Conservation (phyloP, 2,888 invertebrate genomes). For the Spodoptera littoralis region DNA sequence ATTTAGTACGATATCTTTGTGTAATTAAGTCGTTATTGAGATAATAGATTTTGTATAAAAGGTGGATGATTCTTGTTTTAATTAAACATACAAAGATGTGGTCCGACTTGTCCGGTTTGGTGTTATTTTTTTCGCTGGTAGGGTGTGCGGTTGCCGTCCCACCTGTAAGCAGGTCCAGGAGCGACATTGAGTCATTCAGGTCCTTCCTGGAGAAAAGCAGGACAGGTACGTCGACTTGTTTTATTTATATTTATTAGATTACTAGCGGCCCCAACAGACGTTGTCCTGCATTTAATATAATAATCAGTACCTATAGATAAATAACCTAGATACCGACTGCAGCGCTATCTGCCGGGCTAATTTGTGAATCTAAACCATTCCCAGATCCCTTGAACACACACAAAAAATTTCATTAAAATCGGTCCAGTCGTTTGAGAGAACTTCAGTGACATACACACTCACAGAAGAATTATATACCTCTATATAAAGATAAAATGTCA, state of each 20-base stretch:
- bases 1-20: slow-evolving; percentile 17
- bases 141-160: slow-evolving; percentile 61
- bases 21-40: slow-evolving; percentile 25
- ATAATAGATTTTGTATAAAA: slow-evolving; percentile 36
- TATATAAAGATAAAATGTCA: too few relatives aligned
- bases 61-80: neutral
- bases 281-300: too few relatives aligned
- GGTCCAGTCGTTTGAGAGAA: too few relatives aligned
- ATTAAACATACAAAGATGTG: slow-evolving; percentile 53
- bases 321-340: too few relatives aligned
- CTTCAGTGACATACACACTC: too few relatives aligned
- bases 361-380: too few relatives aligned
- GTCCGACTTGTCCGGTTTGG: slow-evolving; percentile 41
- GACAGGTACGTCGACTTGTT: slow-evolving; percentile 57
- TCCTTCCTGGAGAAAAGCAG: slow-evolving; percentile 64
- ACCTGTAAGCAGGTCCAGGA: slow-evolving; percentile 58
- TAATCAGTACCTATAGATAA: too few relatives aligned
- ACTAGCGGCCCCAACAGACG: too few relatives aligned
- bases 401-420: too few relatives aligned
- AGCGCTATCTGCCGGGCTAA: too few relatives aligned
- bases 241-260: neutral
- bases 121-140: slow-evolving; percentile 58
- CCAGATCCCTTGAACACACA: too few relatives aligned
- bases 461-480: too few relatives aligned
- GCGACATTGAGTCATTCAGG: slow-evolving; percentile 67